Base-by-base conservation (phyloP, 2,797 vertebrate genomes). In the Dromococcyx pavoninus region DNA sequence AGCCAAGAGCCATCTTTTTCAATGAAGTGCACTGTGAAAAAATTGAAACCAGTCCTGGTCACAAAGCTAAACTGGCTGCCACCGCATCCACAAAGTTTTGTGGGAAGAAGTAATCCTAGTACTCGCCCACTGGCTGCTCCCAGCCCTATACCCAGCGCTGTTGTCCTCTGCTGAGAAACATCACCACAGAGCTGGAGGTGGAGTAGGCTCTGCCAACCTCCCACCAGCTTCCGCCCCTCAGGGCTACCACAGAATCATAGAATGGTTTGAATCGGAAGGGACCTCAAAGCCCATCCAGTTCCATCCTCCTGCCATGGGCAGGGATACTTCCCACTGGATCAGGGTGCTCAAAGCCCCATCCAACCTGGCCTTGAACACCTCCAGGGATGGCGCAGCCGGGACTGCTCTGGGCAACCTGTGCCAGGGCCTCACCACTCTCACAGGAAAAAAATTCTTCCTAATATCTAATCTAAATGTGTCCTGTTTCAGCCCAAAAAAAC, bases 1-100 rank as follows among this genome's bases (percentile, higher is more conserved):
- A 86, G 89, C 93, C 93, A 85, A 81, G 80, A 96, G 89, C 60
- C 94, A 57, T 94, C 96, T 96, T 94, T 89, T 95, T 94, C 94
- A 77, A 61, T 13, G 28, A 79, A 95, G 77, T 1, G 6, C 67
- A 92, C 64, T 70, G 64, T 35, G 61, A 86, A 91, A 61, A 86
- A 90, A 95, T 91, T 94, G 86, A 91, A 96, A 90, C 35, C 94
- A 94, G 82, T 30, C 71, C 83, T 76, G 53, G 77, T 62, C 83
- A 46, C 74, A 33, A 43, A 94, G 64, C 80, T 90, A 2, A 90
- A 70, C 62, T 32, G 56, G 56, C 48, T 81, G 48, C 58, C 56
- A 53, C 58, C 4, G 2, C 74, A 72, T 58, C 79, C 94, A 46
- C 79, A 23, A 50, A 93, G 65, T 7, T 37, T 79, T 71, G 87